Conservation (phyloP, 2,113 vertebrate genomes). For the Hippolais icterina region DNA sequence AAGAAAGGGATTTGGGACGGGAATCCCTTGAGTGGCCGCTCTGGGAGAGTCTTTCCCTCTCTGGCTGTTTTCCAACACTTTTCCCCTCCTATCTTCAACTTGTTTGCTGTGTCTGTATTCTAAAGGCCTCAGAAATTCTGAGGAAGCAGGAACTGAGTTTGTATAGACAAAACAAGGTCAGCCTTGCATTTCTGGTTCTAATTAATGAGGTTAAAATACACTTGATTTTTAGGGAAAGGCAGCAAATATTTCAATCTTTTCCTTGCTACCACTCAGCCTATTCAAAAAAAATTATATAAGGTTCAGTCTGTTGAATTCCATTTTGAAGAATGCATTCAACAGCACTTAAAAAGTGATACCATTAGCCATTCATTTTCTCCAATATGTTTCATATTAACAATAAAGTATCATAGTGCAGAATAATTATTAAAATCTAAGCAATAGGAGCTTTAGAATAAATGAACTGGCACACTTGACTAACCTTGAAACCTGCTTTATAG, state of each 20-base stretch:
- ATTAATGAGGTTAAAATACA: not conserved
- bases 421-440: constrained; percentile 53
- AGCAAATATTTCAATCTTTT: not conserved
- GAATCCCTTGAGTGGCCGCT: not conserved
- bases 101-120: not conserved
- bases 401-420: constrained; percentile 29
- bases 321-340: constrained; percentile 17
- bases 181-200: not conserved
- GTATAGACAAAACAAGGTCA: not conserved
- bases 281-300: not conserved
- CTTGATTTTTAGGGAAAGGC: not conserved
- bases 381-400: constrained; percentile 40
- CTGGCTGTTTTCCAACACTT: not conserved
- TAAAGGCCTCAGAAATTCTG: not conserved
- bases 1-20: not conserved
- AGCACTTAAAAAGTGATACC: constrained; percentile 30
- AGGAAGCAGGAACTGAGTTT: not conserved
- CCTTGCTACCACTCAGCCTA: not conserved
- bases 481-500: constrained; percentile 55
- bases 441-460: constrained; percentile 44
- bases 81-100: fast-evolving
- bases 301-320: not conserved
- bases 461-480: constrained; percentile 40
- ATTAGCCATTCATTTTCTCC: constrained; percentile 47
- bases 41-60: not conserved